A percentile compares a stretch with the other conserved stretches of the same genome.
Conservation (phyloP, 2,797 vertebrate genomes). For the Potorous gilbertii region DNA sequence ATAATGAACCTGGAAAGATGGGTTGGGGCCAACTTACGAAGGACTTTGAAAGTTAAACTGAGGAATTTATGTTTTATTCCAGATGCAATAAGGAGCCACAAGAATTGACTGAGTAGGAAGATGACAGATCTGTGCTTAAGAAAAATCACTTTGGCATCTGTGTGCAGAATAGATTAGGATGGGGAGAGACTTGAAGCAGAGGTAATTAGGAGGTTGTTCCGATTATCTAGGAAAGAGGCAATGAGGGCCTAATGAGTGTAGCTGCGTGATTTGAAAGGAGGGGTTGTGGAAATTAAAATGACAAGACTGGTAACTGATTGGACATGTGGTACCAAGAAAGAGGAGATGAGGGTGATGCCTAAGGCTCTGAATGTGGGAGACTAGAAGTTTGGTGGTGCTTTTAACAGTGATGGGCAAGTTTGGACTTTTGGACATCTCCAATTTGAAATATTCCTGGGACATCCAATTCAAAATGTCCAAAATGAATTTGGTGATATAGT, state of each 20-base stretch:
- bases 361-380: not conserved
- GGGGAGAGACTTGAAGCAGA: not conserved
- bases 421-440: not conserved
- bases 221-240: not conserved
- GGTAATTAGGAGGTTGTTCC: not conserved
- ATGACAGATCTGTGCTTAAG: not conserved
- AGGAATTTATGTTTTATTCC: not conserved
- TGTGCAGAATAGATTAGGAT: not conserved
- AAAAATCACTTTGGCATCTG: not conserved
- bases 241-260: not conserved
- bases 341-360: not conserved
- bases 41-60: not conserved
- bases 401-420: not conserved
- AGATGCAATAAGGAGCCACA: not conserved
- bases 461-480: not conserved
- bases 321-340: not conserved
- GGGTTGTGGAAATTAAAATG: not conserved
- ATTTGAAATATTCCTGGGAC: not conserved
- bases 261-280: not conserved
- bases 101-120: not conserved
- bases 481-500: not conserved
- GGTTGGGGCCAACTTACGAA: not conserved
- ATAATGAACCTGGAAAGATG: not conserved
- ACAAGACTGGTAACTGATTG: not conserved
- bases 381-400: not conserved